Base-by-base conservation (phyloP, 2,888 invertebrate species). In the Heliconius charithonia region DNA sequence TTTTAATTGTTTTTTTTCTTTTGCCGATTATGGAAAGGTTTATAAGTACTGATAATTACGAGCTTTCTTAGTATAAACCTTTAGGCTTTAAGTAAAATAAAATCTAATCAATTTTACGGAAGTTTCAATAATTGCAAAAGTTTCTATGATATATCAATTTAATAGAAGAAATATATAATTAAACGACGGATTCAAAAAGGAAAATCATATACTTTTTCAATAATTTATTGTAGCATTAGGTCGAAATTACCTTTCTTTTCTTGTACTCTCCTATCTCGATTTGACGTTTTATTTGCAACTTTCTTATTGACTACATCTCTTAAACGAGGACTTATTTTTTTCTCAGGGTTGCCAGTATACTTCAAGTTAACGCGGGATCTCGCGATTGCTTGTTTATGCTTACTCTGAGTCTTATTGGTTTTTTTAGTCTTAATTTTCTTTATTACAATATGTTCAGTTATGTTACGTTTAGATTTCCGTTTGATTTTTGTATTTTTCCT, bases 171-270 rank as follows among this genome's bases (percentile, higher is more conserved):
- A 51, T 19, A 0, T 59, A n/a, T 27, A 13, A 41, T 56, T 32
- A 32, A 59, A 2, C n/a, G n/a, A 72, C 9, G 72, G 32, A 37
- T 72, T 25, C 32, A 37, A n/a, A 76, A 78, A 32, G 32, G 32
- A 32, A 32, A 32, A 6, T 4, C 32, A 32, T 32, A 32, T 32
- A 32, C 6, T 81, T 83, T 75, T 62, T 29, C 65, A 63, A 77
- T 59, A 13, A 65, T 81, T 81, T 81, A 81, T 81, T 81, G 59
- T 27, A 76, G 70, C 45, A 79, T 45, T 51, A 69, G 67, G 75
- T 77, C 78, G 51, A 69, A 32, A 73, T 81, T 81, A 81, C 81
- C 81, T 80, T 78, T 81, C 27, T 63, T 69, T 63, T 69, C 72
- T 69, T 76, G 56, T 37, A 71, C 13, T 25, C 25, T 69, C 25